Conservation (phyloP, 2,888 invertebrate species). For the Criorhina ranunculi region DNA sequence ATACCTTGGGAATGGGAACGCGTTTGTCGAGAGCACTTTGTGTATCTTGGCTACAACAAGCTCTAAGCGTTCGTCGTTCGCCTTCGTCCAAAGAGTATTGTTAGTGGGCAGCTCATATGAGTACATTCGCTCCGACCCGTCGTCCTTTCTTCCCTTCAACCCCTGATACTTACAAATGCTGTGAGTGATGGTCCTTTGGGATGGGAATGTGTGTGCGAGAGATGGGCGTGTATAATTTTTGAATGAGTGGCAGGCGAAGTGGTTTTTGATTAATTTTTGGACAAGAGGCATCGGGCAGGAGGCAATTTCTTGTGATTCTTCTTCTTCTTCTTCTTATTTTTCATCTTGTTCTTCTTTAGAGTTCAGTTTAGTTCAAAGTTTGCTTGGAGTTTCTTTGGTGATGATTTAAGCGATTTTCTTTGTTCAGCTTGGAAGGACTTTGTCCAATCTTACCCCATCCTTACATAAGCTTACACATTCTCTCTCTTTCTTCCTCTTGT, state of each 20-base stretch:
- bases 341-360: constrained; percentile 48
- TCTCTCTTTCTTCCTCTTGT: constrained; percentile 1
- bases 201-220: constrained; percentile 77
- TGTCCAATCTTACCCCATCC: constrained; percentile 57
- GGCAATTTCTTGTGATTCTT: constrained; percentile 69
- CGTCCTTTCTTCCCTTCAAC: constrained; percentile 34
- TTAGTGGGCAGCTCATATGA: constrained; percentile 62
- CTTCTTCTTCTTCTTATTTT: constrained; percentile 29
- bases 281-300: constrained; percentile 77
- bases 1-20: constrained; percentile 72
- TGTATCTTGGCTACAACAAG: constrained; percentile 74
- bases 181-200: constrained; percentile 73
- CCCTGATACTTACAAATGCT: constrained; percentile 62
- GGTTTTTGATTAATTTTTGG: constrained; percentile 79
- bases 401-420: constrained; percentile 76
- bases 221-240: constrained; percentile 78
- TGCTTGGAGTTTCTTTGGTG: constrained; percentile 70
- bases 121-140: constrained; percentile 52
- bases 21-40: constrained; percentile 75
- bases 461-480: constrained; percentile 17
- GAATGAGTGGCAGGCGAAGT: constrained; percentile 79
- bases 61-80: constrained; percentile 67
- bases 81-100: constrained; percentile 39
- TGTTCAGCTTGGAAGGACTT: constrained; percentile 71
- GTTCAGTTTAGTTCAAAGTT: constrained; percentile 67